phyloP scores from a whole-genome alignment of 1,140 invertebrate genomes.

The fruit fly (Drosophila melanogaster) region DNA sequence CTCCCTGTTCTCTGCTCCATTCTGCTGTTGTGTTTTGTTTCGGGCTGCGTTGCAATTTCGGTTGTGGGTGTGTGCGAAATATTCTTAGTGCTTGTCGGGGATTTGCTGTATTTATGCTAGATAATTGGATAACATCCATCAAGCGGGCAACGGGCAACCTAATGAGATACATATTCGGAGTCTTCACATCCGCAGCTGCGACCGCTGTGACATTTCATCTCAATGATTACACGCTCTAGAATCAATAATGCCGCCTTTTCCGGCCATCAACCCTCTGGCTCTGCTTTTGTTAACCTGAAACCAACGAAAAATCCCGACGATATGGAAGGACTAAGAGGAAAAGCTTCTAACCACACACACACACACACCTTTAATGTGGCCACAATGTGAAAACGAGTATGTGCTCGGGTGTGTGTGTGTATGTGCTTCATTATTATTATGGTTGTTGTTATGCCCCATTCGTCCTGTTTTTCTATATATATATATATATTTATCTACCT shows the following conservation, averaged over 20 bases:
- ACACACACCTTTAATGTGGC: slow-evolving; percentile 63
- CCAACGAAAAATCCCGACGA: slow-evolving; percentile 59
- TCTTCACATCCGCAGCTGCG: slow-evolving; percentile 22
- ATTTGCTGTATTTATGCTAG: slow-evolving; percentile 23
- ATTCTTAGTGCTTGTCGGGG: slow-evolving; percentile 10
- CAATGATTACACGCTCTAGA: slow-evolving; percentile 28
- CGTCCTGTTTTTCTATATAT: slow-evolving; percentile 27
- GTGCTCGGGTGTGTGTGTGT: slow-evolving; percentile 12
- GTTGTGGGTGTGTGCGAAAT: slow-evolving; percentile 5
- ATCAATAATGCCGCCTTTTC: slow-evolving; percentile 21
- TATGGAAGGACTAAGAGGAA: slow-evolving; percentile 3
- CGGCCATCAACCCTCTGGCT: slow-evolving; percentile 36
- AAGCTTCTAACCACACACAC: slow-evolving; percentile 30
- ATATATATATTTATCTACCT: slow-evolving; percentile 8
- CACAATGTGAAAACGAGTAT: slow-evolving; percentile 29
- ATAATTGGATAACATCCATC: slow-evolving; percentile 50
- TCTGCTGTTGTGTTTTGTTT: slow-evolving; percentile 45
- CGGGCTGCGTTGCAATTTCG: slow-evolving; percentile 35
- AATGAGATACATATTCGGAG: slow-evolving; percentile 23
- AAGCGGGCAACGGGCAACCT: slow-evolving; percentile 5
- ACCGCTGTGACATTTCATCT: slow-evolving; percentile 44
- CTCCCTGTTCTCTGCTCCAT: background rate
- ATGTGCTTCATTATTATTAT: slow-evolving; percentile 68
- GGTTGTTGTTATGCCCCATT: slow-evolving; percentile 58
- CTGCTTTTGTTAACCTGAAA: slow-evolving; percentile 75